Evolutionary conservation across 2,888 invertebrate species (phyloP), one percentile per base, ranked within the genome.

Genomic region (Molanna angustata): DNA sequence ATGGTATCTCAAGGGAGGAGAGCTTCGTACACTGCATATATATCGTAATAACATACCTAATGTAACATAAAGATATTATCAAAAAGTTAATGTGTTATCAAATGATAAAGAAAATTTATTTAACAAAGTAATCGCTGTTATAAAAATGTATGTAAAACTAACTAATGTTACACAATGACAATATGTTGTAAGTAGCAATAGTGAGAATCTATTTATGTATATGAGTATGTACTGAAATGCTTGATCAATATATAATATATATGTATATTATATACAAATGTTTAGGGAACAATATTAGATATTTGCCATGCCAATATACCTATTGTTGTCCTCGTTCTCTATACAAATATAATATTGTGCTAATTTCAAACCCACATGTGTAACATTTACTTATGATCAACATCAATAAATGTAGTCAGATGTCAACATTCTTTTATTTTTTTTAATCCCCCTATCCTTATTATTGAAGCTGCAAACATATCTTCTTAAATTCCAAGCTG

Each of bases 341-440:
- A 52, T 55, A 58, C 54, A 51, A 40, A 53, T n/a, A n/a, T n/a
- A n/a, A n/a, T n/a, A n/a, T n/a, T 57, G 55, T 55, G 55, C 58
- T 55, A 50, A 49, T 41, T 39, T 39, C 39, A 47, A 41, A 55
- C 22, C 48, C 50, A 55, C 49, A 49, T 54, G 48, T 56, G 58
- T 58, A 58, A 58, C 55, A 43, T 55, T 58, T 58, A 58, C 58
- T 58, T 58, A 58, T 58, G 58, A 55, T 52, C 52, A 55, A 58
- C 52, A 55, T 58, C 49, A 58, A 58, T 55, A 55, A 57, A 58
- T 52, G 58, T 58, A 58, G 58, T 53, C 40, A 54, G 49, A 54
- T 54, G 37, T 37, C 32, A 21, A 7, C 16, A 3, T 14, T 20
- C 16, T 44, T 27, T 44, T 51, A 44, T 39, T 42, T 41, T 49